Percentiles rank a stretch among this genome's conserved stretches.
phyloP scores from a whole-genome alignment of 2,113 vertebrate genomes.

The Toxostoma redivivum region DNA sequence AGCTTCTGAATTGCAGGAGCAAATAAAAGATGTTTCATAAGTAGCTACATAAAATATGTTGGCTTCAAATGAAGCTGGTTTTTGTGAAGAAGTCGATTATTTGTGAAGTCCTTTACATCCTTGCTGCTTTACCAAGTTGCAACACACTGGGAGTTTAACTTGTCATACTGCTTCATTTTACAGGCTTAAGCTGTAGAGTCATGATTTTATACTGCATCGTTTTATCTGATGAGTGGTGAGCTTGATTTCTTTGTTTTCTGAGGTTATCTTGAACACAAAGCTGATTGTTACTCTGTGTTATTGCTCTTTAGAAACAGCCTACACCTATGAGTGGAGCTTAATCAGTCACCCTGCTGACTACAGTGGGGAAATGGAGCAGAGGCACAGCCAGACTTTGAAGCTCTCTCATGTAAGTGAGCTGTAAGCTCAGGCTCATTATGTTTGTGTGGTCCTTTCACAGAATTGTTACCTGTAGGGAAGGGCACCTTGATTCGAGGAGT shows the following conservation, averaged over 20 bases:
- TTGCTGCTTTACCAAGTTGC: not conserved
- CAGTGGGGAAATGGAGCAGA: slow-evolving; percentile 68
- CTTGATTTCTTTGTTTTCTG: not conserved
- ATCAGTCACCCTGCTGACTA: slow-evolving; percentile 72
- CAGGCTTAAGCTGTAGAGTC: not conserved
- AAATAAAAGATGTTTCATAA: not conserved
- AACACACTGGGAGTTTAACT: not conserved
- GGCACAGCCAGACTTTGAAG: slow-evolving; percentile 61
- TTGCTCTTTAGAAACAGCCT: slow-evolving; percentile 65
- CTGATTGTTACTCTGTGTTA: not conserved
- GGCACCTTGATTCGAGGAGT: not conserved
- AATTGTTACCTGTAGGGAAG: not conserved
- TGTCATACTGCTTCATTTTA: not conserved
- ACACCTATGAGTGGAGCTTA: slow-evolving; percentile 78
- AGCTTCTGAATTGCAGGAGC: not conserved
- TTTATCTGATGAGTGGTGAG: not conserved
- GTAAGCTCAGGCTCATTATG: not conserved
- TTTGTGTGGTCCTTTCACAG: not conserved
- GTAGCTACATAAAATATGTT: not conserved
- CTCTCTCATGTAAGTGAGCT: slow-evolving; percentile 72
- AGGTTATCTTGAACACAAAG: not conserved
- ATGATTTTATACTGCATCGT: not conserved
- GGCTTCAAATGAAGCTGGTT: not conserved
- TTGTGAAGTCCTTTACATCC: not conserved
- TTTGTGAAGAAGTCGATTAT: not conserved